Conservation (phyloP, 1,140 invertebrate species). For the Drosophila mayri region DNA sequence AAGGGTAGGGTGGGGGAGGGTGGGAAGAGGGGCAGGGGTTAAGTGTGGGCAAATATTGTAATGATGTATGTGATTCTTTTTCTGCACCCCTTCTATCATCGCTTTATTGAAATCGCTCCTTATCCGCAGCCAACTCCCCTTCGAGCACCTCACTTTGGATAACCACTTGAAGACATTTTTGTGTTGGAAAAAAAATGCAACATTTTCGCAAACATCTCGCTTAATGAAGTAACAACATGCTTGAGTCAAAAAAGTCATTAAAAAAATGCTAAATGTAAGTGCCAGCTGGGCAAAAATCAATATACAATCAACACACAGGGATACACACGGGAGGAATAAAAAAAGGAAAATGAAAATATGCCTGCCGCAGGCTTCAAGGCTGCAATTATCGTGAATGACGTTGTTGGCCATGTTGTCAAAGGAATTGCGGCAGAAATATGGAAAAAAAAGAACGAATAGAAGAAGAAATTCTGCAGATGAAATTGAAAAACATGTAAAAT, state of each 20-base stretch:
- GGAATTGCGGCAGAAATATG: slow-evolving; percentile 56
- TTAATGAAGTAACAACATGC: slow-evolving; percentile 80
- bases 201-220: slow-evolving; percentile 60
- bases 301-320: slow-evolving; percentile 56
- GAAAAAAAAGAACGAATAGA: neutral
- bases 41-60: slow-evolving; percentile 79
- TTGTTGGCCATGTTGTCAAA: slow-evolving; percentile 60
- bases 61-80: slow-evolving; percentile 80
- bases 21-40: slow-evolving; percentile 34
- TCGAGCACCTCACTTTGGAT: slow-evolving; percentile 37
- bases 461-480: slow-evolving; percentile 15
- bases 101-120: slow-evolving; percentile 73
- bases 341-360: slow-evolving; percentile 27
- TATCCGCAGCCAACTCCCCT: slow-evolving; percentile 34
- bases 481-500: slow-evolving; percentile 64
- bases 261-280: slow-evolving; percentile 73
- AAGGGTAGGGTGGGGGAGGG: slow-evolving; percentile 9
- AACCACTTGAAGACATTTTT: slow-evolving; percentile 59
- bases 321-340: slow-evolving; percentile 3
- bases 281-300: slow-evolving; percentile 61
- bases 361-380: slow-evolving; percentile 58
- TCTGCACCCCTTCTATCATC: slow-evolving; percentile 58
- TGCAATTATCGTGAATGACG: slow-evolving; percentile 70
- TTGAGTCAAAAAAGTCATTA: slow-evolving; percentile 60
- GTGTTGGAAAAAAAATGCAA: slow-evolving; percentile 53